Conservation (phyloP, 1,140 invertebrate genomes). For the Planococcus citri region DNA sequence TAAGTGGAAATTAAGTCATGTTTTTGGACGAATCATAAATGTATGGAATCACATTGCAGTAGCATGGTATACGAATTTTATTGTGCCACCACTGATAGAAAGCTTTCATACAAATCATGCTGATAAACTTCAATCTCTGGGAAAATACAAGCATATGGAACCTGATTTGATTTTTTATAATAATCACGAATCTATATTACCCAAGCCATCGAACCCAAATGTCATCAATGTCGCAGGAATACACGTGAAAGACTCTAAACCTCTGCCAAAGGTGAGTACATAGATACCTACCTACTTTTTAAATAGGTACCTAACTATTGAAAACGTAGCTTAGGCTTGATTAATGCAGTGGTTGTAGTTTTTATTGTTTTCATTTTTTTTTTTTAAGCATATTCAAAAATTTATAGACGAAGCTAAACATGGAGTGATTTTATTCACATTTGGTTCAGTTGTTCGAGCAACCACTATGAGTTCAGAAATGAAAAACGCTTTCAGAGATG, state of each 20-base stretch:
- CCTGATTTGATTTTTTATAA: constrained; percentile 27
- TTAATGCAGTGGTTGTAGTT: no score
- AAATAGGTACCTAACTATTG: not conserved
- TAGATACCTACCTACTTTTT: no score
- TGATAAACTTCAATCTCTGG: no score
- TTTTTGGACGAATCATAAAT: not conserved
- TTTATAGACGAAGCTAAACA: constrained; percentile 32
- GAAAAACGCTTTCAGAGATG: not conserved
- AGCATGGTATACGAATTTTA: not conserved
- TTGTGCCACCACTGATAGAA: not conserved
- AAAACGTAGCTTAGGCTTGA: not conserved
- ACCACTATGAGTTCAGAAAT: not conserved
- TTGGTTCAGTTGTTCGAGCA: not conserved
- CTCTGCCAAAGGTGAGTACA: constrained; percentile 40
- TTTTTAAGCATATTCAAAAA: constrained; percentile 27
- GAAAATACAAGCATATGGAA: not conserved
- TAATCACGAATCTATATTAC: constrained; percentile 30
- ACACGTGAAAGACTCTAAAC: constrained; percentile 38
- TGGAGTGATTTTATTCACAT: constrained; percentile 31
- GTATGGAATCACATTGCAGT: no score
- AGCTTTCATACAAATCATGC: no score
- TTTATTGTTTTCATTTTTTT: not conserved
- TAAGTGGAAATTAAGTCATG: not conserved
- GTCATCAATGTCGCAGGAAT: constrained; percentile 37
- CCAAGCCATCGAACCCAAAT: constrained; percentile 32